A percentile compares a stretch with the other conserved stretches of the same genome.
These are phyloP conservation scores for Psilopsiagon aymara DNA, from an alignment of 2,113 vertebrate genomes.

Conservation along the genomic window DNA sequence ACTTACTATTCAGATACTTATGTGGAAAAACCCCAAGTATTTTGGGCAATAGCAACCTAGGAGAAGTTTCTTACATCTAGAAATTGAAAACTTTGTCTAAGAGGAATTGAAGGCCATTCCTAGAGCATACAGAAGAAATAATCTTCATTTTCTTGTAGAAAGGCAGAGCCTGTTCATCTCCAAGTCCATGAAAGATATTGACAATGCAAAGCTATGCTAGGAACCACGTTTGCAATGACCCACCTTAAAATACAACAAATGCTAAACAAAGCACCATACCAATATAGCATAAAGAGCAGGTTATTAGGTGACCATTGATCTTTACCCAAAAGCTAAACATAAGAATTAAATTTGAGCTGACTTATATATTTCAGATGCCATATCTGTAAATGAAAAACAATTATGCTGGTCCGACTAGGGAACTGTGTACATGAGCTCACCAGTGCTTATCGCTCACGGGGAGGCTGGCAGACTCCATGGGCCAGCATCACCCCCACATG, in stretches of 20 bases:
- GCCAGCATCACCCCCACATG: accelerated
- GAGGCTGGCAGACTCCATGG: not conserved
- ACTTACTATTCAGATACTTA: not conserved
- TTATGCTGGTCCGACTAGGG: not conserved
- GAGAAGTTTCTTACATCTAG: not conserved
- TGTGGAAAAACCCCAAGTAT: not conserved
- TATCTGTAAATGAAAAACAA: not conserved
- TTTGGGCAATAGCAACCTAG: not conserved
- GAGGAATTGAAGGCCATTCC: not conserved
- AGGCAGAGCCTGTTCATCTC: not conserved
- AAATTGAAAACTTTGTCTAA: not conserved
- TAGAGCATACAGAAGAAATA: not conserved
- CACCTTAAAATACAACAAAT: not conserved
- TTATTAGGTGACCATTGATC: not conserved
- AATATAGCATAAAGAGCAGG: not conserved
- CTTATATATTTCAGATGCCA: not conserved
- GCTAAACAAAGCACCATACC: not conserved
- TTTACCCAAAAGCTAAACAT: not conserved
- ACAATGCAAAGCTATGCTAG: not conserved
- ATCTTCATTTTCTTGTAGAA: not conserved
- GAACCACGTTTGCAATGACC: not conserved
- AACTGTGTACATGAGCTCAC: not conserved
- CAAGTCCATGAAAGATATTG: not conserved
- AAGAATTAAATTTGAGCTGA: not conserved
- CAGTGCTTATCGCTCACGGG: too few species aligned